Evolutionary conservation across 1,140 invertebrate species (phyloP), one percentile per base, ranked within the genome.

Genomic region (Cotesia typhae): DNA sequence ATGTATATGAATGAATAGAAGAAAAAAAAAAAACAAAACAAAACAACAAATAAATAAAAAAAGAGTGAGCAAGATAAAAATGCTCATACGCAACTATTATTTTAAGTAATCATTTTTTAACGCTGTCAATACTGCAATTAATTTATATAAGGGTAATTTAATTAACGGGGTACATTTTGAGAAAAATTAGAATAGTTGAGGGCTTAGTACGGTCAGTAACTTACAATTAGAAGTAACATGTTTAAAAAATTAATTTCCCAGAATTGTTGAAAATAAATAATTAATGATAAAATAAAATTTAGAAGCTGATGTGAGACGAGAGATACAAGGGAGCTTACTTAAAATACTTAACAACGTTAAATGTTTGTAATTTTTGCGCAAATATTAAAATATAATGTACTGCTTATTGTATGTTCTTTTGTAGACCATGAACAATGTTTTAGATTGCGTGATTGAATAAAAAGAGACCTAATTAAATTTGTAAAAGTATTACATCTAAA

Each of bases 71-170:
- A 20, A 65, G 28, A 51, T 12, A 35, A 38, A 37, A 37, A 36
- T 37, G 57, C 60, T 65, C 41, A 41, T 65, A 20, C 28, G n/a
- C n/a, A 28, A 37, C 47, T 37, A 47, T 47, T 65, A 9, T 65
- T 47, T 51, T 20, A 65, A 65, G 14, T 65, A 65, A 28, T 65
- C 9, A 51, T 51, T 65, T 65, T 65, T 37, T 65, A 37, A 51
- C 38, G 36, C 10, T 65, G 63, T 65, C 20, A 65, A 65, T 65
- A 20, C 12, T 37, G 12, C 37, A 47, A 65, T 37, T 65, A 47
- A 47, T 65, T 65, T 65, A 51, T 65, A 51, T 65, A 51, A 65
- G n/a, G 7, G 36, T 17, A 12, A 35, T 38, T 37, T 1, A 38
- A 41, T 38, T 61, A 28, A 17, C 14, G 12, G 17, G 20, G 14